Percentiles rank a stretch among this genome's conserved stretches.
Conservation (phyloP, 2,797 vertebrate genomes). For the Danio kyathit region DNA sequence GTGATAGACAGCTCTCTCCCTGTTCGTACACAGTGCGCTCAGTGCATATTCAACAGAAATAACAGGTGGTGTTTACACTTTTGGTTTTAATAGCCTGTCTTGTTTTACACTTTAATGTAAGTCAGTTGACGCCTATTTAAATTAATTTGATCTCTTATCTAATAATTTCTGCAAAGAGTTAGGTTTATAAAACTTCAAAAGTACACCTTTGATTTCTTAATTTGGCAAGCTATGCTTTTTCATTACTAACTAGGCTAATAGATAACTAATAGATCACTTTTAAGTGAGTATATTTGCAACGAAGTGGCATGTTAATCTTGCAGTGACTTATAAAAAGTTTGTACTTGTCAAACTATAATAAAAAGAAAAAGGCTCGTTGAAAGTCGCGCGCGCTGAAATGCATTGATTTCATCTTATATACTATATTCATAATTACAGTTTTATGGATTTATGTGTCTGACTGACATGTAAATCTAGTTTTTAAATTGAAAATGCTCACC, state of each 20-base stretch:
- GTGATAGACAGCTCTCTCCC: not conserved
- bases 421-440: not conserved
- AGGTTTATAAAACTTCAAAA: not conserved
- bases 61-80: constrained; percentile 38
- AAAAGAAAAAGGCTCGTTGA: not conserved
- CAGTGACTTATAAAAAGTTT: not conserved
- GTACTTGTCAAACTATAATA: not conserved
- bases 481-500: not conserved
- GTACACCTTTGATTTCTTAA: not conserved
- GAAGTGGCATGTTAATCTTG: not conserved
- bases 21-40: not conserved
- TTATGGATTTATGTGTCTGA: not conserved
- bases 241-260: not conserved
- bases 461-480: not conserved
- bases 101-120: constrained; percentile 8
- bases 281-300: not conserved
- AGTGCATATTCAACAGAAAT: not conserved
- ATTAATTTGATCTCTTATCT: not conserved
- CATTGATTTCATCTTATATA: not conserved
- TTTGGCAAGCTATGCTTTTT: not conserved
- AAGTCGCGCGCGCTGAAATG: not conserved
- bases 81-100: not conserved
- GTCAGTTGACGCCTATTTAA: not conserved
- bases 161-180: not conserved
- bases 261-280: too few relatives aligned